phyloP scores from a whole-genome alignment of 1,140 invertebrate species.

The Maniola jurtina region DNA sequence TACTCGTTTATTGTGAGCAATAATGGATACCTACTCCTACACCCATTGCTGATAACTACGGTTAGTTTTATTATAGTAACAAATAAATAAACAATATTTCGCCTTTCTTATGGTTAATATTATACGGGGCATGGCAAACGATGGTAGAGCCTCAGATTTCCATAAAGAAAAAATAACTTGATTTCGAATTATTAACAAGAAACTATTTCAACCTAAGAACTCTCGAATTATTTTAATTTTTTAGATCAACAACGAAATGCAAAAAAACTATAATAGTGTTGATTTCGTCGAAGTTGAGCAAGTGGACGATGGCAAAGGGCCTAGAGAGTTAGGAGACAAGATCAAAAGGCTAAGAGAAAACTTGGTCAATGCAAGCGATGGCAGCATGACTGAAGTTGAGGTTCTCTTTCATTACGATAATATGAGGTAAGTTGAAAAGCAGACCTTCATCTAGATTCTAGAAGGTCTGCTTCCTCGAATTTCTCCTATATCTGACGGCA shows the following conservation, averaged over 20 bases:
- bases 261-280: conserved; percentile 97
- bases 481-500: too few relatives aligned
- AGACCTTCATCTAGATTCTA: too few relatives aligned
- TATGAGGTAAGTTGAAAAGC: conserved; percentile 52
- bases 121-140: too few relatives aligned
- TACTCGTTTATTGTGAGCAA: conserved; percentile 97
- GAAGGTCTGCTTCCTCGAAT: too few relatives aligned
- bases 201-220: too few relatives aligned
- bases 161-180: too few relatives aligned
- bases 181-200: too few relatives aligned
- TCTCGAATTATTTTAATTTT: background rate
- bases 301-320: conserved; percentile 83
- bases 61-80: conserved; percentile 71
- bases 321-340: conserved; percentile 74
- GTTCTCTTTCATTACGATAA: conserved; percentile 70
- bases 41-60: conserved; percentile 88
- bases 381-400: conserved; percentile 79
- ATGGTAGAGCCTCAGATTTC: too few relatives aligned
- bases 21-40: conserved; percentile 94
- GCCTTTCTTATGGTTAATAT: too few relatives aligned
- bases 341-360: conserved; percentile 82
- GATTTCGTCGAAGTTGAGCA: conserved; percentile 97
- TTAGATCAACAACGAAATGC: conserved; percentile 85
- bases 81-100: background rate
- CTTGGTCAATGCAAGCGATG: conserved; percentile 86